Base-by-base conservation (phyloP, 2,113 vertebrate genomes). In the Hystrix brachyura region DNA sequence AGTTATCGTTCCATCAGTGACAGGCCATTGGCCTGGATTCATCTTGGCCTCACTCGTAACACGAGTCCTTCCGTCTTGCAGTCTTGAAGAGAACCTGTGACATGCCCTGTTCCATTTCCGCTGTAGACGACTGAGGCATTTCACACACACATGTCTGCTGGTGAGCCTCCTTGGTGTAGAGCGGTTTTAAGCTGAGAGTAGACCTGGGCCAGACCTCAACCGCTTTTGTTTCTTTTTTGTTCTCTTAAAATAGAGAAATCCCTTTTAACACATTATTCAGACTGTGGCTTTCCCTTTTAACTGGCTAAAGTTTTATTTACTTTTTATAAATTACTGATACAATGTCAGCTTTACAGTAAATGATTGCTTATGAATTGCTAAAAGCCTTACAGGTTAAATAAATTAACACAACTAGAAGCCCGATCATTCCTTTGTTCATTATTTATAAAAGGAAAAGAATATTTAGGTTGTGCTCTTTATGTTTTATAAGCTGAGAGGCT, bases 391-490 rank as follows among this genome's bases (percentile, higher is more conserved):
- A 59, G 57, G 43, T 80, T 84, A 85, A 94, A 15, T 71, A 94
- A 96, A 79, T 81, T 11, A 87, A 27, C 48, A 87, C 4, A 86
- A 59, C 59, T 3, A 14, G 64, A 79, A 94, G 23, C n/a, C 46
- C 91, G 7, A 21, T 62, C 64, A n/a, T 80, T 89, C n/a, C 72
- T 94, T 94, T 81, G 43, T 85, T 80, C 51, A 85, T 38, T 29
- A 34, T 78, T 79, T 74, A 84, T 84, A 84, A 94, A 81, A 81
- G 34, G 57, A 27, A 3, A 79, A 92, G 69, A 59, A 82, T 48
- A 60, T 83, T 92, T n/a, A 83, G n/a, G 13, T 90, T 95, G n/a
- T 53, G 9, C 18, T 34, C 87, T 92, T 92, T 86, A n/a, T 78
- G 23, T 81, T 65, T 89, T 79, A 82, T 0, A 94, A 92, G 57